Base-by-base conservation (phyloP, 1,140 invertebrate genomes). In the Physella acuta region DNA sequence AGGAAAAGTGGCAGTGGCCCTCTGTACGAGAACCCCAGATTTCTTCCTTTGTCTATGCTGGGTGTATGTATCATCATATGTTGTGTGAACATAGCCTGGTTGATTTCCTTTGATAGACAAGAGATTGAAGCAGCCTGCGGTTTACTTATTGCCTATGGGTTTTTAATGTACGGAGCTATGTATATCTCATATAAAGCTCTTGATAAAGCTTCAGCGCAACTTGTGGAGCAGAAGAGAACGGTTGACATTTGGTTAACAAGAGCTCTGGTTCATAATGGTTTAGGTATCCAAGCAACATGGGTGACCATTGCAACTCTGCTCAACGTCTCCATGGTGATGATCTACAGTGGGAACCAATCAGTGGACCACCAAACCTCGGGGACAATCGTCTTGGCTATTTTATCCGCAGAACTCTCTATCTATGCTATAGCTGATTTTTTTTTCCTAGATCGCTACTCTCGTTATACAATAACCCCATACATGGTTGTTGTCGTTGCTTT, bases 211-310 rank as follows among this genome's bases (percentile, higher is more conserved):
- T 36, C 52, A 0, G 30, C 65, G 0, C 36, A 62, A 26, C 53
- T 81, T 11, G 60, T 64, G 14, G 70, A 72, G 31, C 65, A 74
- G 16, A 62, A 66, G 2, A 65, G 74, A 0, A 70, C 58, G 4
- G 28, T 37, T 0, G 78, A 81, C 28, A 75, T 78, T 36, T 84
- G 82, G 82, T 53, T 82, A 17, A 76, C 76, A 16, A 67, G 82
- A 31, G 68, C 78, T n/a, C 59, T 84, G 20, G 76, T 84, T 1
- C 81, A 84, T 20, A 84, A 84, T 64, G 83, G 80, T 20, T 65
- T 84, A 0, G 76, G 74, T 16, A 76, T 82, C 20, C 83, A 83
- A 58, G 79, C 78, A 4, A 77, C 79, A 0, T 84, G 82, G 82
- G 73, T 73, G 17, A 78, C 76, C 24, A 75, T 84, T 14, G 83